Percentiles rank a stretch among this genome's conserved stretches.
Conservation (phyloP, 2,888 invertebrate species). For the Pristionchus japonicus region DNA sequence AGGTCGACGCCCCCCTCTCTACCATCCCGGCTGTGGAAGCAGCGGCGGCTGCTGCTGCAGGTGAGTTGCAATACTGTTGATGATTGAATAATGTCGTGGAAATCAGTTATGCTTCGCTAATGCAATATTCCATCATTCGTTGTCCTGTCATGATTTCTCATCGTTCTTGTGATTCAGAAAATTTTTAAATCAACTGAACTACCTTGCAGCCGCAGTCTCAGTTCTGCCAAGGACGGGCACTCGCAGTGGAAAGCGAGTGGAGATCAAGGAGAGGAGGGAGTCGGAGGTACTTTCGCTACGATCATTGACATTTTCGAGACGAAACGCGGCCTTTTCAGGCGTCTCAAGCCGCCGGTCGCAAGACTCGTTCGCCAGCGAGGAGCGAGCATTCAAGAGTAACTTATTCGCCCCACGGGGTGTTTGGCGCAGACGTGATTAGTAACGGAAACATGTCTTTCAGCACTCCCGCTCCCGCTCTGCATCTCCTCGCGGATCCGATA, state of each 20-base stretch:
- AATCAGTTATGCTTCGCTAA: no score
- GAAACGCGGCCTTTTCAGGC: no score
- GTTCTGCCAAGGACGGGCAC: neutral
- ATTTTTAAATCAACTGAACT: no score
- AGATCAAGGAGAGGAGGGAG: conserved; percentile 24
- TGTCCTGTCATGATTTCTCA: no score
- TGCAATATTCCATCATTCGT: no score
- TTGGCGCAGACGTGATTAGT: no score
- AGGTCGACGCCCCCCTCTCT: neutral
- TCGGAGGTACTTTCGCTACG: conserved; percentile 6
- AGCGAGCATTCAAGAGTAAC: neutral
- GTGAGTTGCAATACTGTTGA: neutral
- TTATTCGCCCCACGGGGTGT: neutral
- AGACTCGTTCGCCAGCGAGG: neutral
- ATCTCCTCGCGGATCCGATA: neutral
- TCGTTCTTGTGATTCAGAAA: no score
- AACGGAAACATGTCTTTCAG: no score
- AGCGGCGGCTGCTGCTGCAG: conserved; percentile 26
- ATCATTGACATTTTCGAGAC: neutral
- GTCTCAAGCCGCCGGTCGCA: neutral
- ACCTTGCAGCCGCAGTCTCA: neutral
- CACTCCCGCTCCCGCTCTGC: neutral
- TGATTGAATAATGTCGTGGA: neutral
- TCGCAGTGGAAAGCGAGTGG: neutral
- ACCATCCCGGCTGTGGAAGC: neutral